Evolutionary conservation across 1,140 invertebrate genomes (phyloP).

Genomic region (Drosophila nannoptera): DNA sequence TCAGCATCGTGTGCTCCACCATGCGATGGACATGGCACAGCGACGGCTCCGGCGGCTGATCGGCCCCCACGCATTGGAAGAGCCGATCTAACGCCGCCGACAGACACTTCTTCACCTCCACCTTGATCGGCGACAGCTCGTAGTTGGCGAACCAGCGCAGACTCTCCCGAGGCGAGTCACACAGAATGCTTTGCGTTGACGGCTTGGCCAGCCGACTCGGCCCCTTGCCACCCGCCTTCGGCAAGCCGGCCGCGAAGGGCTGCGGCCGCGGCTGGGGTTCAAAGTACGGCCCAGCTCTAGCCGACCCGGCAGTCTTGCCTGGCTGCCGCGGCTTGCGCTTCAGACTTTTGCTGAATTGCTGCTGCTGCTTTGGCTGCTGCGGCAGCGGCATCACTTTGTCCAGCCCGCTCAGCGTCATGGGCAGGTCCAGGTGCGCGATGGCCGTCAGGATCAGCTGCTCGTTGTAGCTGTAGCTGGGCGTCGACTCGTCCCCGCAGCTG

Average conservation of each 20-base stretch:
- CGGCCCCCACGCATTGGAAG: neutral
- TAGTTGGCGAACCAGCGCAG: constrained; percentile 36
- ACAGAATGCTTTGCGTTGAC: too few relatives aligned
- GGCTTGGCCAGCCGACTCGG: too few relatives aligned
- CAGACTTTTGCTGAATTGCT: neutral
- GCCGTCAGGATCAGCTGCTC: constrained; percentile 61
- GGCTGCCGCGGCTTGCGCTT: too few relatives aligned
- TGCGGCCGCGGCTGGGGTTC: constrained; percentile 26
- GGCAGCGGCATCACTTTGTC: constrained; percentile 48
- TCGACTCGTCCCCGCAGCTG: neutral
- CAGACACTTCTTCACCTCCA: constrained; percentile 24
- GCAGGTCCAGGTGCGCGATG: constrained; percentile 64
- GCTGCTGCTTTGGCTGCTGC: constrained; percentile 28
- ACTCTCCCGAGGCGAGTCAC: constrained; percentile 19
- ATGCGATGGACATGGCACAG: constrained; percentile 28
- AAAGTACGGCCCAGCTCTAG: constrained; percentile 28
- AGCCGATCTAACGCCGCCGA: constrained; percentile 11
- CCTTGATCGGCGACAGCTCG: constrained; percentile 25
- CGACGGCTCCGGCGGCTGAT: neutral
- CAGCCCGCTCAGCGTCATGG: constrained; percentile 45
- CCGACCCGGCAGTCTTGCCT: neutral
- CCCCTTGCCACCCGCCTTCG: too few relatives aligned
- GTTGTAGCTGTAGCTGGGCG: constrained; percentile 23
- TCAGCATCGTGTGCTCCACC: neutral
- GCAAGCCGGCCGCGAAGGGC: neutral